Base-by-base conservation (phyloP, 2,888 invertebrate genomes). In the Rhopalosiphum nymphaeae region DNA sequence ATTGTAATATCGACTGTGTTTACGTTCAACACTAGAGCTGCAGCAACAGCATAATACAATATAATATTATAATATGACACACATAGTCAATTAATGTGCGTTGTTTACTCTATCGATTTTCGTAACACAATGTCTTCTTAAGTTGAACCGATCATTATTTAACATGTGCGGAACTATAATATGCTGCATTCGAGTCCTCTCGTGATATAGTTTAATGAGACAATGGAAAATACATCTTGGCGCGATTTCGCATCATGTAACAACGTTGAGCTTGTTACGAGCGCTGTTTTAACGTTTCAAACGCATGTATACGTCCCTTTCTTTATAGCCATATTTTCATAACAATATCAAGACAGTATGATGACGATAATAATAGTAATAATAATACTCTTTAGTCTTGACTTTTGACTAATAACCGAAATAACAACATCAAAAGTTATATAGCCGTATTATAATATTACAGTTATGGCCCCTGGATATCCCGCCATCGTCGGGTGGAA, bases 101-200 rank as follows among this genome's bases (percentile, higher is more conserved):
- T 46, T 86, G 46, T 86, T 46, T 29, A 46, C 46, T 86, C 46
- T 44, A n/a, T 46, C 29, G 86, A 86, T 86, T 86, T 86, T 86
- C 86, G 86, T n/a, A 46, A 44, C 46, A 89, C 56, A 89, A 89
- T 89, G 89, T 89, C 7, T 44, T 57, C 57, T 56, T 57, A 57
- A 56, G 89, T 89, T 42, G 56, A 57, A 57, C 57, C 89, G 56
- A 42, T 91, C 46, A 78, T 78, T 78, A 53, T 90, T 90, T 46
- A 90, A 46, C 67, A n/a, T 61, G 11, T n/a, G n/a, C 25, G n/a
- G 10, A 13, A 46, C 36, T 78, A 78, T 78, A 78, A 36, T 36
- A 78, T 78, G 11, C 46, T 67, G 25, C 46, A 44, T 61, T 90
- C 46, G 46, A 46, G 46, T n/a, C 61, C 29, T 46, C 61, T 26